Base-by-base conservation (phyloP, 2,888 invertebrate species). In the Pristionchus mayeri region DNA sequence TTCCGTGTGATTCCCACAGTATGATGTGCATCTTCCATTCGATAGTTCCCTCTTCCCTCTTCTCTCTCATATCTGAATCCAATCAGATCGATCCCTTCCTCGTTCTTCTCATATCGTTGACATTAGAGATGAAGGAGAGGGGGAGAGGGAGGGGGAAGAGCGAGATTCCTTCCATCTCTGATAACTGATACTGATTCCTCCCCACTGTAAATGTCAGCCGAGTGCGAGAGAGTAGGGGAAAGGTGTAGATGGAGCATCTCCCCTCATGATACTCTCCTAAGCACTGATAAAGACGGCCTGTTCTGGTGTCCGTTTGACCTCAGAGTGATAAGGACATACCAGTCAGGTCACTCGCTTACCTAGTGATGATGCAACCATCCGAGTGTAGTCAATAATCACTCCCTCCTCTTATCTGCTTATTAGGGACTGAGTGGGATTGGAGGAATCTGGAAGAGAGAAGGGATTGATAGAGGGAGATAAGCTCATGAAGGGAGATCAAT, bases 81-180 rank as follows among this genome's bases (percentile, higher is more conserved):
- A 71, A 63, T 63, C 34, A 27, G 54, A 78, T 52, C 78, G 78
- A 50, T 48, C 50, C 75, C 24, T 16, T 16, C 24, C 75, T 40
- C 44, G 44, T 24, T 76, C 76, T 48, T 54, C 78, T 54, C 78
- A 50, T 78, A 78, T 78, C 50, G 52, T 78, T 71, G 71, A 71
- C 71, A 71, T 71, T 71, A 71, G n/a, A 71, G 71, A 71, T 71
- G 71, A 63, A 34, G 34, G 63, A 34, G 30, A n/a, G 40, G 67
- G 18, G 67, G 18, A 40, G 40, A 40, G 40, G 71, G 34, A 71
- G 18, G 40, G 67, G 67, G 67, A 18, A 63, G n/a, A n/a, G n/a
- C 34, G 63, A 63, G 71, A 71, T 71, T 71, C 71, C 21, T 40
- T 44, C 67, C 37, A 67, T 67, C 67, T 37, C 37, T 37, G 71